phyloP scores from a whole-genome alignment of 1,140 invertebrate genomes.

The silkworm (Bombyx mori) region DNA sequence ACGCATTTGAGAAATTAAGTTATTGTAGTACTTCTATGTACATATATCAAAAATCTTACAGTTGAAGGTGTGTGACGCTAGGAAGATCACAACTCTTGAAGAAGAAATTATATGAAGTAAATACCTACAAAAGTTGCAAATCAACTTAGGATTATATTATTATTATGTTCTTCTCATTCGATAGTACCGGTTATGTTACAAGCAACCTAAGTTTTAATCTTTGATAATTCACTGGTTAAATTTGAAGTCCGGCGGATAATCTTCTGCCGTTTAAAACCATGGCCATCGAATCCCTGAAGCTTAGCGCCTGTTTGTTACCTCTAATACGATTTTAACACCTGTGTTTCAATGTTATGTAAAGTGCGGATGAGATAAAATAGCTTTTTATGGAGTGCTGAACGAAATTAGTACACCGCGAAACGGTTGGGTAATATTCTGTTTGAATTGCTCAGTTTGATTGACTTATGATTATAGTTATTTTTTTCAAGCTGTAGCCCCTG shows the following conservation, averaged over 20 bases:
- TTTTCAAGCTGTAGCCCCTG: too few relatives aligned
- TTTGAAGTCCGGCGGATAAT: constrained; percentile 37
- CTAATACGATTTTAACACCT: constrained; percentile 67
- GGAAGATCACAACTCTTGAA: too few relatives aligned
- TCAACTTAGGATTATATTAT: too few relatives aligned
- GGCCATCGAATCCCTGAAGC: constrained; percentile 51
- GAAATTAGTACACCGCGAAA: constrained; percentile 23
- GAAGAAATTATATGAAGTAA: too few relatives aligned
- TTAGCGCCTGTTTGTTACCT: constrained; percentile 64
- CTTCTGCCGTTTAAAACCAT: constrained; percentile 51
- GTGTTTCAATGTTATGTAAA: constrained; percentile 51
- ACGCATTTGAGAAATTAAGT: too few relatives aligned
- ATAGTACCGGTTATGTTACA: too few relatives aligned
- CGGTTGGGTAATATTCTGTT: constrained; percentile 9
- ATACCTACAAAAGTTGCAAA: too few relatives aligned
- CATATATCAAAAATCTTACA: too few relatives aligned
- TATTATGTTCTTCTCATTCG: too few relatives aligned
- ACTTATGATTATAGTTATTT: constrained; percentile 4
- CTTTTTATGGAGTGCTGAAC: constrained; percentile 43
- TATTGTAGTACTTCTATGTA: too few relatives aligned
- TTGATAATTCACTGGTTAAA: constrained; percentile 14
- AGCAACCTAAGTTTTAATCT: not conserved
- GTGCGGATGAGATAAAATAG: constrained; percentile 50
- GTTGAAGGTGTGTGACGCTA: too few relatives aligned
- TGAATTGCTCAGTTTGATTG: constrained; percentile 27